Evolutionary conservation across 2,797 vertebrate genomes (phyloP).

Genomic region (Sebastes goodei): DNA sequence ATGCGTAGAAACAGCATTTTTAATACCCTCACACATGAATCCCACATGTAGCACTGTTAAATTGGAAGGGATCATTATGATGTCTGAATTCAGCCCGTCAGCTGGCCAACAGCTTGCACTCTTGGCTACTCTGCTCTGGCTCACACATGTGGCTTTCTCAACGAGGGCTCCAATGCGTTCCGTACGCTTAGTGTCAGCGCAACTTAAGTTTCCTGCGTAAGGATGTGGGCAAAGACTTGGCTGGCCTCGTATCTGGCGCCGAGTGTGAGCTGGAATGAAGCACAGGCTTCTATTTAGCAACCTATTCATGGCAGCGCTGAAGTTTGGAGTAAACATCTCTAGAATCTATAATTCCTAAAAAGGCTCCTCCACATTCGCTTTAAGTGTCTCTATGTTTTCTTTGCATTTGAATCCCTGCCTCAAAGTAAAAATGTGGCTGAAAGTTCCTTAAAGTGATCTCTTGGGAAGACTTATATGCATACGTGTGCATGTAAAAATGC

Average conservation of each 20-base stretch:
- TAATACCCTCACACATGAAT: conserved; percentile 75
- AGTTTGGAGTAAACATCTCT: conserved; percentile 71
- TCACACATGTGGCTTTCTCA: conserved; percentile 78
- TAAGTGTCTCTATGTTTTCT: conserved; percentile 3
- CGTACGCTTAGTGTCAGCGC: conserved; percentile 68
- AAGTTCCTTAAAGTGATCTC: not conserved
- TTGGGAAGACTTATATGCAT: not conserved
- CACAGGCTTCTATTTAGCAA: conserved; percentile 69
- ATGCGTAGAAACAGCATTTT: conserved; percentile 70
- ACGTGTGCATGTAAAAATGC: not conserved
- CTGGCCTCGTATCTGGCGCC: conserved; percentile 64
- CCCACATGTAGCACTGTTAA: conserved; percentile 75
- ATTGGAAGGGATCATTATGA: conserved; percentile 76
- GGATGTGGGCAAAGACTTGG: conserved; percentile 80
- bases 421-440: conserved; percentile 9
- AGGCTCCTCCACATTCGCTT: conserved; percentile 24
- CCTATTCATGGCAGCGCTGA: conserved; percentile 63
- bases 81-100: conserved; percentile 77
- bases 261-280: conserved; percentile 60
- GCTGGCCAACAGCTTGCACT: conserved; percentile 77
- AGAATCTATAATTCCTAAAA: conserved; percentile 61
- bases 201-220: conserved; percentile 73
- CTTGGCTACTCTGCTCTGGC: conserved; percentile 67
- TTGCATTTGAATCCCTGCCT: conserved; percentile 3
- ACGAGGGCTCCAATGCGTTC: conserved; percentile 63